Percentiles rank a stretch among this genome's conserved stretches.
Evolutionary conservation across 2,888 invertebrate genomes (phyloP).

Genomic region (Ariolimax columbianus): DNA sequence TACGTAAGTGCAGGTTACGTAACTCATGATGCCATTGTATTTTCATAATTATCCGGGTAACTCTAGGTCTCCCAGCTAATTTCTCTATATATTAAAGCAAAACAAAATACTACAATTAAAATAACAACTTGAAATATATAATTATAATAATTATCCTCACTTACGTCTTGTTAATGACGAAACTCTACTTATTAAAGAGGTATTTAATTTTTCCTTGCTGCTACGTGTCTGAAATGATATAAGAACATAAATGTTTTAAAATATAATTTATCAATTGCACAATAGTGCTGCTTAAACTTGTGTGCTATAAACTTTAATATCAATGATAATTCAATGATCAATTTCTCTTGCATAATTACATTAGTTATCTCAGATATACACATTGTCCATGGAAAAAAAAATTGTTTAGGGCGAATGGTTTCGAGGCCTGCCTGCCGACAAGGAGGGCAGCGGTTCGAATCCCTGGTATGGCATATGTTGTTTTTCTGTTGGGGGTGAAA

Average conservation of each 20-base stretch:
- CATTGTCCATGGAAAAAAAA: no score
- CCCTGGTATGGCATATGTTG: no score
- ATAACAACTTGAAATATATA: background rate
- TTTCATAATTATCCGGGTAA: no score
- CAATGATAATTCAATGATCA: background rate
- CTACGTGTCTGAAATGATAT: constrained; percentile 60
- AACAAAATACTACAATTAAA: no score
- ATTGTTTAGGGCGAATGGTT: no score
- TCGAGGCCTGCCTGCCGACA: no score
- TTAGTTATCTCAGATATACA: background rate
- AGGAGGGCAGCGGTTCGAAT: no score
- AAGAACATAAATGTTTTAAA: background rate
- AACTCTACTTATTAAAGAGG: constrained; percentile 60
- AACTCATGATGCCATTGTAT: no score
- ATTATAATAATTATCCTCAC: constrained; percentile 23
- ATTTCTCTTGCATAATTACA: background rate
- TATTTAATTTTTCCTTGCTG: constrained; percentile 60
- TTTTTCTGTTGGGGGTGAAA: no score
- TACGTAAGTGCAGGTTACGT: no score
- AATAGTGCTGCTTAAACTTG: background rate
- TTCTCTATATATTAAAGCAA: background rate
- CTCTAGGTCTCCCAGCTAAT: background rate
- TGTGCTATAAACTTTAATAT: background rate
- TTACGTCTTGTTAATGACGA: constrained; percentile 47
- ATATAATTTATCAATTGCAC: background rate